phyloP scores from a whole-genome alignment of 2,113 vertebrate genomes.

The Scartelaos histophorus region DNA sequence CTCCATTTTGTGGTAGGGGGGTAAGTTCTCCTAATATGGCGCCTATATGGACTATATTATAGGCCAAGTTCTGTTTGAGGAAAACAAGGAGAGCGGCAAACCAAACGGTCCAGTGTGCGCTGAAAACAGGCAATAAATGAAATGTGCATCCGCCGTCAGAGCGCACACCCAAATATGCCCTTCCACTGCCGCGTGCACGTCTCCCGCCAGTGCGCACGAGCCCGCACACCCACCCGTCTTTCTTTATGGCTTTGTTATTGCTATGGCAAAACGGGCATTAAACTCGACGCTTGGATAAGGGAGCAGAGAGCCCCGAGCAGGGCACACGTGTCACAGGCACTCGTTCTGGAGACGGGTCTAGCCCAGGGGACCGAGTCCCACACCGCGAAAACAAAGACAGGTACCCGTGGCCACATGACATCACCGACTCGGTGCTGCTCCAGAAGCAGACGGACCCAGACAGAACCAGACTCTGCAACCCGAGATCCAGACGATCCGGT shows the following conservation, averaged over 20 bases:
- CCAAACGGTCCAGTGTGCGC: neutral
- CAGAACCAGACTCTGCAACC: neutral
- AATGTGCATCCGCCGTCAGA: neutral
- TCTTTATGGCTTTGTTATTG: constrained; percentile 12
- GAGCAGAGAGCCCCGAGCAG: constrained; percentile 1
- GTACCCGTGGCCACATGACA: constrained; percentile 10
- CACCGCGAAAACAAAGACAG: constrained; percentile 9
- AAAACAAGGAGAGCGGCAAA: neutral
- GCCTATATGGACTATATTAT: constrained; percentile 24
- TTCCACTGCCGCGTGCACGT: neutral
- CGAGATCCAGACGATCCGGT: neutral
- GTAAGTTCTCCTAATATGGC: constrained; percentile 58
- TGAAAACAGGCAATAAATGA: neutral
- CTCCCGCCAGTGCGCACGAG: constrained; percentile 1
- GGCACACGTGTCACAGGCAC: constrained; percentile 35
- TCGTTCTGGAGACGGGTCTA: constrained; percentile 2
- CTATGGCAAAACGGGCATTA: constrained; percentile 31
- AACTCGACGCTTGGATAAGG: constrained; percentile 12
- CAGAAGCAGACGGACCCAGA: neutral
- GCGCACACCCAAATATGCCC: too few relatives aligned
- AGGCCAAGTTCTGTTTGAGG: neutral
- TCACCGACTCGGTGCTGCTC: neutral
- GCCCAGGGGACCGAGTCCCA: constrained; percentile 7
- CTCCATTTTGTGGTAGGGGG: constrained; percentile 55
- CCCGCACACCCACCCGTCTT: neutral